Conservation (phyloP, 2,888 invertebrate genomes). For the Orgyia antiqua region DNA sequence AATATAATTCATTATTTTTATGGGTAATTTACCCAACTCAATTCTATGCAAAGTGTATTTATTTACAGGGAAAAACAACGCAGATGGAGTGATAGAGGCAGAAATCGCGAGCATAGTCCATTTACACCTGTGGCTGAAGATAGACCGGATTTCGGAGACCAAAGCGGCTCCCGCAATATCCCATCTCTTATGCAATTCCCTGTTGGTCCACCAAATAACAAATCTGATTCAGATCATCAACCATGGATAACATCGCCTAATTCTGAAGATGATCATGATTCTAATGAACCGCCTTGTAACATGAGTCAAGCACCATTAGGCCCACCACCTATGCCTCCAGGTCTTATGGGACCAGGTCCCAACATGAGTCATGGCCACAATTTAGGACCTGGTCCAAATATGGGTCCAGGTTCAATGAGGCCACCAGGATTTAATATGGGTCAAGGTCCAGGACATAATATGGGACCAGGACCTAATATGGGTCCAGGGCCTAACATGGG, state of each 20-base stretch:
- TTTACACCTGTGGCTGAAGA: slow-evolving; percentile 47
- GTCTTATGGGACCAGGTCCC: slow-evolving; percentile 17
- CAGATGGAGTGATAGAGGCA: slow-evolving; percentile 54
- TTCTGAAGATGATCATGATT: slow-evolving; percentile 32
- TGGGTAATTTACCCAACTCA: too few species aligned
- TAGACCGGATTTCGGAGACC: slow-evolving; percentile 39
- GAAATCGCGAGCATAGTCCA: slow-evolving; percentile 48
- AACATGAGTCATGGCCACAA: slow-evolving; percentile 17
- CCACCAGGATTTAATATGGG: slow-evolving; percentile 27
- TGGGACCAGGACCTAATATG: slow-evolving; percentile 22
- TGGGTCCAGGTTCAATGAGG: slow-evolving; percentile 18
- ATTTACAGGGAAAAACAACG: slow-evolving; percentile 49
- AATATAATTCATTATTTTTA: too few species aligned
- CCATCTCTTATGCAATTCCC: slow-evolving; percentile 61
- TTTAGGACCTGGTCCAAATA: slow-evolving; percentile 20
- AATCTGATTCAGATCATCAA: slow-evolving; percentile 37
- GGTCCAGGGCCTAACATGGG: slow-evolving; percentile 35
- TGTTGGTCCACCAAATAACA: slow-evolving; percentile 45
- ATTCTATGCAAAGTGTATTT: too few species aligned
- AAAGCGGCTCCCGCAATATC: slow-evolving; percentile 33
- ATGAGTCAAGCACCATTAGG: slow-evolving; percentile 20
- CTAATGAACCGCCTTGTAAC: slow-evolving; percentile 22
- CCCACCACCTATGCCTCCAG: slow-evolving; percentile 1
- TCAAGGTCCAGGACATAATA: slow-evolving; percentile 11
- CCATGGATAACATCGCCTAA: slow-evolving; percentile 47